These are phyloP conservation scores for Gavialis gangeticus DNA, from an alignment of 2,113 vertebrate genomes.

Conservation along the genomic window DNA sequence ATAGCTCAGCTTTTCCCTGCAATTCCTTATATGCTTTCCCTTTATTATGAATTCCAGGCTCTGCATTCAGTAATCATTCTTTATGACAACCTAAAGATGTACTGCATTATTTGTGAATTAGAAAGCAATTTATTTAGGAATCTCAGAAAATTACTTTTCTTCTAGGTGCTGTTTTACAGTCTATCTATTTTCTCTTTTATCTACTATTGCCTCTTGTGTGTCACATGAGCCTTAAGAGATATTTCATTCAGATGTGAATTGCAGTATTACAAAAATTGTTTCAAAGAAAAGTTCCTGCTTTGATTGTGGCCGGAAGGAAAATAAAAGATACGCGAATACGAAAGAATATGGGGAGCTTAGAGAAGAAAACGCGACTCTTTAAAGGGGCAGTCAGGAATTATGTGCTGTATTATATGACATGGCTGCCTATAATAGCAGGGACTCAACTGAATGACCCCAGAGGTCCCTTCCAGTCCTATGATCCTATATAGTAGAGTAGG, in stretches of 20 bases:
- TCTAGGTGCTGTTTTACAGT: not conserved
- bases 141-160: slow-evolving; percentile 51
- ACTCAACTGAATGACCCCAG: not conserved
- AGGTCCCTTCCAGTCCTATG: not conserved
- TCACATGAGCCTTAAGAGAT: slow-evolving; percentile 1
- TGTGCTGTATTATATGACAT: not conserved
- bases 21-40: slow-evolving; percentile 15
- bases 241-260: slow-evolving; percentile 17
- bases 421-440: not conserved
- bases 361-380: not conserved
- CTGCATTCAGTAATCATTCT: slow-evolving; percentile 42
- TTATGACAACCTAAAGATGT: slow-evolving; percentile 34
- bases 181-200: slow-evolving; percentile 30
- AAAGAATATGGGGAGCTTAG: not conserved
- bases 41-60: not conserved
- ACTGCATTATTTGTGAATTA: slow-evolving; percentile 56
- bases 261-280: not conserved
- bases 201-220: not conserved
- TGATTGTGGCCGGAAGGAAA: slow-evolving; percentile 15
- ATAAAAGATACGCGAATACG: not conserved
- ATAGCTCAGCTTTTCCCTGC: not conserved
- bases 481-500: not conserved
- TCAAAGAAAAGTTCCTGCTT: not conserved
- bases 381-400: not conserved
- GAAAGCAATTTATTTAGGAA: slow-evolving; percentile 50